Evolutionary conservation across 1,140 invertebrate species (phyloP), one percentile per base, ranked within the genome.

Genomic region (Papilio aristodemus): DNA sequence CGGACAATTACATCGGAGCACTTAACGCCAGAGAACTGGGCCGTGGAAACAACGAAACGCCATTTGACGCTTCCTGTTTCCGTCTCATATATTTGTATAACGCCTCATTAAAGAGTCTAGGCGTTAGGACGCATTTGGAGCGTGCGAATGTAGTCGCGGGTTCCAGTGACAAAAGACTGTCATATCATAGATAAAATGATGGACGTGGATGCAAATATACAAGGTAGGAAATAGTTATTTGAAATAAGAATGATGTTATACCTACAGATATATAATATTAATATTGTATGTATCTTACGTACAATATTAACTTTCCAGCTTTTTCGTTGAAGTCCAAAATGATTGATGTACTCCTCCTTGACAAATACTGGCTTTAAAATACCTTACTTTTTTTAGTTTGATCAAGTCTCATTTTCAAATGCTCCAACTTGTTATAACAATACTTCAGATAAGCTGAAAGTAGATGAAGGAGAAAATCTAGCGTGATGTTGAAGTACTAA

Each of bases 11-110:
- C 87, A 87, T 78, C 82, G 79, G 71, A 71, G 86, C 88, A 89
- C 88, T 90, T 89, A 89, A 77, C 79, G 78, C 74, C 77, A 77
- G 74, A 74, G 77, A 88, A 88, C 84, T 87, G 84, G 83, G 78
- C 82, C 85, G 83, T 85, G 82, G 78, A 77, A 81, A 89, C 87
- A 91, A 80, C 83, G 81, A 87, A 91, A 91, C 79, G 76, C 89
- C 85, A 90, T 91, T 90, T 89, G 83, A 88, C 81, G 86, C 85
- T 91, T 91, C 87, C 89, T 85, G 86, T 89, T 88, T 89, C 86
- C 83, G 77, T 74, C 79, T 83, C 73, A 78, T 83, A 82, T 81
- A 80, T 85, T 86, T 83, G 78, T 76, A 77, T 70, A 71, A 70
- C 74, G 73, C 68, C 69, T 78, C 78, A 83, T 84, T 84, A 80